Base-by-base conservation (phyloP, 2,113 vertebrate genomes). In the Scytalopus superciliaris region DNA sequence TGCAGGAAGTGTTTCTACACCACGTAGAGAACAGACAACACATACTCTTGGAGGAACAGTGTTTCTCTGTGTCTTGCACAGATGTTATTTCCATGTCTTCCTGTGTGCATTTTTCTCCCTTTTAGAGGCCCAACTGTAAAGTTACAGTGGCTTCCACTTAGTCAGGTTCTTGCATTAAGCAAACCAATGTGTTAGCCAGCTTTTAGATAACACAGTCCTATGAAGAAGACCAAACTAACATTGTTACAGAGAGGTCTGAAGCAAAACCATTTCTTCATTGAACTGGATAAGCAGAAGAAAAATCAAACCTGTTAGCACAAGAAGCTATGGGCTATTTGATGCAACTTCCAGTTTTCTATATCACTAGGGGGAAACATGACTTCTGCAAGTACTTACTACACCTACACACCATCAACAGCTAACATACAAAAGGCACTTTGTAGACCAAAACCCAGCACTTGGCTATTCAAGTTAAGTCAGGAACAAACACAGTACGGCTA, bases 301-400 rank as follows among this genome's bases (percentile, higher is more conserved):
- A 84, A 70, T 22, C 6, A 8, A 84, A 23, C 5, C 7, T 17
- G 9, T 5, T 37, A 24, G 17, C 30, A 47, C 27, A 42, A 75
- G 24, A 79, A 63, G 7, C 23, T 33, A 25, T 0, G 3, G 12
- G 19, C 27, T 72, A 6, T 31, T 87, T 1, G 1, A 9, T 24
- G 69, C 12, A 17, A 14, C 25, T 74, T 69, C 35, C 37, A 27
- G 25, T 30, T 57, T 70, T 57, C 55, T 55, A 22, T 62, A 47
- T 73, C 24, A n/a, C 16, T 50, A 7, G 9, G 8, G 5, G 37
- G 53, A 69, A 56, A 52, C 5, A 16, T 1, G 7, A 18, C 24
- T 67, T 78, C 57, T 69, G 19, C 14, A 64, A 62, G 40, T 10
- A 49, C 27, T 22, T 55, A 4, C 53, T 60, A 33, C 28, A 33